phyloP scores from a whole-genome alignment of 2,888 invertebrate genomes.

The Eudasyphora cyanicolor region DNA sequence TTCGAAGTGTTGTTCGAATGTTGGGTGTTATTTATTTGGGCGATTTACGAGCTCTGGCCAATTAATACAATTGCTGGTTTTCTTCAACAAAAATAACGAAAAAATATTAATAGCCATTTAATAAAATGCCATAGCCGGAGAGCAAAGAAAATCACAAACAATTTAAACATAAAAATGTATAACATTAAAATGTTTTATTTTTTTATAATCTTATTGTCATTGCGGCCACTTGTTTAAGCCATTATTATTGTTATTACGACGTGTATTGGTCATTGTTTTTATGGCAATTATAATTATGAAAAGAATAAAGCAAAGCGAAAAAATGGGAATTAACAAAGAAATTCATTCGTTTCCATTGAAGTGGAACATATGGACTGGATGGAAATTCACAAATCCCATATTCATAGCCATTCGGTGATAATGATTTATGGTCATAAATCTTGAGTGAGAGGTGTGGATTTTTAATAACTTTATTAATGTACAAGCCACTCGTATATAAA shows the following conservation, averaged over 20 bases:
- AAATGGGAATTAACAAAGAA: constrained; percentile 26
- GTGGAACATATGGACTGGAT: background rate
- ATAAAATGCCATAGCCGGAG: background rate
- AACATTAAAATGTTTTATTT: constrained; percentile 8
- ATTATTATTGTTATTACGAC: background rate
- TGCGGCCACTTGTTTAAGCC: background rate
- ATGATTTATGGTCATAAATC: constrained; percentile 48
- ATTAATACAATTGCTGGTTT: constrained; percentile 33
- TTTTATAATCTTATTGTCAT: constrained; percentile 35
- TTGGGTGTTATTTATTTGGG: constrained; percentile 27
- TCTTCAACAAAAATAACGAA: constrained; percentile 5
- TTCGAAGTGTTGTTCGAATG: background rate
- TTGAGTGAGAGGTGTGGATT: constrained; percentile 48
- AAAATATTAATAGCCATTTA: constrained; percentile 23
- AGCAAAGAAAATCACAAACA: background rate
- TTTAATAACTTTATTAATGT: constrained; percentile 45
- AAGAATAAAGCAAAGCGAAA: constrained; percentile 19
- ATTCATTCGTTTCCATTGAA: background rate
- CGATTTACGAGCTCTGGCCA: constrained; percentile 46
- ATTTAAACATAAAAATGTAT: constrained; percentile 5
- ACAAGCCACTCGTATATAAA: too few relatives aligned
- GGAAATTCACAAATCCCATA: constrained; percentile 27
- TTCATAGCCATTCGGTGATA: background rate
- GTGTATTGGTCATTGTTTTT: constrained; percentile 4
- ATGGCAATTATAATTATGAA: constrained; percentile 43